phyloP scores from a whole-genome alignment of 2,113 vertebrate genomes.

The Myotis yumanensis region DNA sequence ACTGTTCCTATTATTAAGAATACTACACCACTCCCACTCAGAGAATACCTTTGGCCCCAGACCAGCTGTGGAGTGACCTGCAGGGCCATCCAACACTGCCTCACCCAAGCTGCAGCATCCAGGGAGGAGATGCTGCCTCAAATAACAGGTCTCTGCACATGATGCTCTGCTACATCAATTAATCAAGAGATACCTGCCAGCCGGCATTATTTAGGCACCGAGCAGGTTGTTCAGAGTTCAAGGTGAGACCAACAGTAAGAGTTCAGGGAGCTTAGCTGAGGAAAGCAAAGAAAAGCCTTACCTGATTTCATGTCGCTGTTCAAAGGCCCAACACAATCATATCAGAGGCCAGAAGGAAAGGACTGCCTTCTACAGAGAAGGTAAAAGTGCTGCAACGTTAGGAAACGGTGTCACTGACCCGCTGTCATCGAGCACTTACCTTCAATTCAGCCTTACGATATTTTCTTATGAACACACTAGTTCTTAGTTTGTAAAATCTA shows the following conservation, averaged over 20 bases:
- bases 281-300: background rate
- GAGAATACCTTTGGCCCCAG: background rate
- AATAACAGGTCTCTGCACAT: background rate
- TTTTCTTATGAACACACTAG: background rate
- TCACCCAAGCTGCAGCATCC: background rate
- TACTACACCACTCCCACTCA: background rate
- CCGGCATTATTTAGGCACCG: background rate
- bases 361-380: background rate
- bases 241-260: background rate
- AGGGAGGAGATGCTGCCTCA: background rate
- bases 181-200: background rate
- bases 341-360: background rate
- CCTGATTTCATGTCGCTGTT: background rate
- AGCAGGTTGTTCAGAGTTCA: background rate
- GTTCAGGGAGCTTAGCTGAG: background rate
- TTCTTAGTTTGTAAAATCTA: background rate
- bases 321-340: background rate
- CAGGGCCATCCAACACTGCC: no score
- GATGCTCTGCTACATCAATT: background rate
- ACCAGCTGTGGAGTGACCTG: background rate
- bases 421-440: background rate
- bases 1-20: background rate
- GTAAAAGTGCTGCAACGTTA: background rate
- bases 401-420: background rate
- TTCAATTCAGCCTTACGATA: background rate